Conservation (phyloP, 2,888 invertebrate genomes). For the Idaea biselata region DNA sequence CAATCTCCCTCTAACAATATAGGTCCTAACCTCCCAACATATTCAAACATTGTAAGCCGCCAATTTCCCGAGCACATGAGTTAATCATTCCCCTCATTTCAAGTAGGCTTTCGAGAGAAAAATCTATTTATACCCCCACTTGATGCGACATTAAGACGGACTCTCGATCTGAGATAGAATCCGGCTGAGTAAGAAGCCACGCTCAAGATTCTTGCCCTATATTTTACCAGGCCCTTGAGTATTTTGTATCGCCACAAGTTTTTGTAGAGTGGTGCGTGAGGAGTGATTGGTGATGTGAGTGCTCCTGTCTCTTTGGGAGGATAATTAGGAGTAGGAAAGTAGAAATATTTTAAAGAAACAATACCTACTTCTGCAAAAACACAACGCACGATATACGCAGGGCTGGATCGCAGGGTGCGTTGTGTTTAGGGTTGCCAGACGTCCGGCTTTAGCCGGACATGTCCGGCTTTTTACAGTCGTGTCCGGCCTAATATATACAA, state of each 20-base stretch:
- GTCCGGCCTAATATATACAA: no score
- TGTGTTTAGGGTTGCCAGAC: no score
- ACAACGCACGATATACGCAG: no score
- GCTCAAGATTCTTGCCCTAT: conserved; percentile 34
- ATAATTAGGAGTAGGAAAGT: not conserved
- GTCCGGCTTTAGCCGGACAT: no score
- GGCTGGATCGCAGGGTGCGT: no score
- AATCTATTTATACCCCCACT: conserved; percentile 27
- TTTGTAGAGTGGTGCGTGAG: conserved; percentile 33
- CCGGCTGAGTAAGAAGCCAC: conserved; percentile 29
- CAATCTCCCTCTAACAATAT: no score
- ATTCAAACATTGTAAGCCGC: not conserved
- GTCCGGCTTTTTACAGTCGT: no score
- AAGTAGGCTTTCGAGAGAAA: conserved; percentile 17
- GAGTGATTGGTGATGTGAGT: conserved; percentile 34
- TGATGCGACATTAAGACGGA: conserved; percentile 15
- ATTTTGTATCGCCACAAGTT: conserved; percentile 27
- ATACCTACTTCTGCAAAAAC: no score
- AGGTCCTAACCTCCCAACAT: not conserved
- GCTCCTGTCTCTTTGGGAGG: not conserved
- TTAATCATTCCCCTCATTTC: conserved; percentile 16
- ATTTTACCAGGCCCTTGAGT: conserved; percentile 26
- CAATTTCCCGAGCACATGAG: not conserved
- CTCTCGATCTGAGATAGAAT: conserved; percentile 27
- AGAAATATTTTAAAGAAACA: no score